A percentile compares a stretch with the other conserved stretches of the same genome.
phyloP scores from a whole-genome alignment of 2,888 invertebrate species.

The Nephrotoma guestfalica region DNA sequence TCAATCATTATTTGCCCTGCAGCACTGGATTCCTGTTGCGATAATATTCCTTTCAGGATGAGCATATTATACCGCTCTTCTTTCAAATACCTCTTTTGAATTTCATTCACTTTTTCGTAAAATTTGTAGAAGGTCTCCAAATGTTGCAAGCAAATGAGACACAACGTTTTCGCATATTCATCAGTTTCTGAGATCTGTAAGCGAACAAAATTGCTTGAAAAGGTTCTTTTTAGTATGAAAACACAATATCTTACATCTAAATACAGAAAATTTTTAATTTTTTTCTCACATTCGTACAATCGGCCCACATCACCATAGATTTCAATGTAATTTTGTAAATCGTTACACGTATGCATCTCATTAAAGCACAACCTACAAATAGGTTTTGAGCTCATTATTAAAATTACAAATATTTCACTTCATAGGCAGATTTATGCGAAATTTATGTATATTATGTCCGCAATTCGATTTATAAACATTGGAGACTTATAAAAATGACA shows the following conservation, averaged over 20 bases:
- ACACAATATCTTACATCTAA: slow-evolving; percentile 2
- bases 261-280: slow-evolving; percentile 10
- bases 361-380: slow-evolving; percentile 9
- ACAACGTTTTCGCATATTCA: slow-evolving; percentile 7
- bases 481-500: neutral
- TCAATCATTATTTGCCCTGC: neutral
- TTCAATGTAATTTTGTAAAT: neutral
- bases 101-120: slow-evolving; percentile 9
- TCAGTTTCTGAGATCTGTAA: slow-evolving; percentile 4
- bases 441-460: neutral
- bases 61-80: neutral
- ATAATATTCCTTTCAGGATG: neutral
- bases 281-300: slow-evolving; percentile 3
- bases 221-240: neutral
- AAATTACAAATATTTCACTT: neutral
- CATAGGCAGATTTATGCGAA: neutral
- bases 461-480: neutral
- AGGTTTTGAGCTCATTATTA: neutral
- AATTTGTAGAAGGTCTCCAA: slow-evolving; percentile 10
- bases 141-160: slow-evolving; percentile 10
- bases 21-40: neutral
- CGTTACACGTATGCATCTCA: slow-evolving; percentile 3
- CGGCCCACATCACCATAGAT: slow-evolving; percentile 5
- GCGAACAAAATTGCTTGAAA: neutral
- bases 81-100: slow-evolving; percentile 7